A percentile compares a stretch with the other conserved stretches of the same genome.
Evolutionary conservation across 2,113 vertebrate species (phyloP).

Genomic region (Camelus dromedarius): DNA sequence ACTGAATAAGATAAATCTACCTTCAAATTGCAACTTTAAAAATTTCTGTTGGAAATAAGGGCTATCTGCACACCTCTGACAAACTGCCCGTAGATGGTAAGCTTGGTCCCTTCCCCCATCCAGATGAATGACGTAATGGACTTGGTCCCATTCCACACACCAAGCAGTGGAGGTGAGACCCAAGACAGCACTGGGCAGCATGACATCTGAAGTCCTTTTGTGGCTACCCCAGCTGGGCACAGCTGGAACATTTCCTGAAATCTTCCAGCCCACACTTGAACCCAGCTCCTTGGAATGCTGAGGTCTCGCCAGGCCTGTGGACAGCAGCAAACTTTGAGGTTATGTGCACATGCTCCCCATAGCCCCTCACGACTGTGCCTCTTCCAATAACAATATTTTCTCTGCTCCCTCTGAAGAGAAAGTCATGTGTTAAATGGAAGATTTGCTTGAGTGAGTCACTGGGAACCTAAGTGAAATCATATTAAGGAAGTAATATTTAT

Average conservation of each 20-base stretch:
- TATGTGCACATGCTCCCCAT: background rate
- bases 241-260: background rate
- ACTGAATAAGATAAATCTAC: background rate
- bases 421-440: slow-evolving; percentile 82
- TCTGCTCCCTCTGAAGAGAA: slow-evolving; percentile 77
- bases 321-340: background rate
- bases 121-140: background rate
- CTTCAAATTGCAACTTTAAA: background rate
- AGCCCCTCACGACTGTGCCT: slow-evolving; percentile 39
- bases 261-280: background rate
- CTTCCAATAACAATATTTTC: slow-evolving; percentile 78
- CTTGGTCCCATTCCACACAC: background rate
- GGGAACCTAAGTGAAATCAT: slow-evolving; percentile 68
- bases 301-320: background rate
- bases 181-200: background rate
- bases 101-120: background rate
- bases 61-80: background rate
- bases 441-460: slow-evolving; percentile 73
- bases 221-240: too few relatives aligned
- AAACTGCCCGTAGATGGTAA: background rate
- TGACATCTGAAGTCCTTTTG: background rate
- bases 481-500: slow-evolving; percentile 77
- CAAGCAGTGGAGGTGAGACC: background rate
- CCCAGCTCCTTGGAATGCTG: background rate
- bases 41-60: background rate